Conservation (phyloP, 2,888 invertebrate genomes). For the Cyclophora punctaria region DNA sequence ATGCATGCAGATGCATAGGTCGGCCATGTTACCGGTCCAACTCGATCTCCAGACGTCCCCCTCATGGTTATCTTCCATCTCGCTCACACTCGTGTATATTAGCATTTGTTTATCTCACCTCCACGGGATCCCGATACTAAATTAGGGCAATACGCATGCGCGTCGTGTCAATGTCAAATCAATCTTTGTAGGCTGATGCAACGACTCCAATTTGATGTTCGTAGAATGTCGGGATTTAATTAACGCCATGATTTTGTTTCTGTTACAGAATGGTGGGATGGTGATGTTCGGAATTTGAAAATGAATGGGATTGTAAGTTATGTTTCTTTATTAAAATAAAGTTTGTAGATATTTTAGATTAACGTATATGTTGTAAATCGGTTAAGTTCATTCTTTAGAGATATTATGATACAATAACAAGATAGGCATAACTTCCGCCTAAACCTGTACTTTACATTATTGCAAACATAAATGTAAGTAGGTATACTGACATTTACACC, state of each 20-base stretch:
- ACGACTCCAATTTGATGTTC: constrained; percentile 33
- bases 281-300: neutral
- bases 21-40: constrained; percentile 58
- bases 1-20: constrained; percentile 63
- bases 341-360: too few relatives aligned
- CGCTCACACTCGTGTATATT: constrained; percentile 26
- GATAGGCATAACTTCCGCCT: too few relatives aligned
- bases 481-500: too few relatives aligned
- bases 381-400: too few relatives aligned
- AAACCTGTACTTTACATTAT: too few relatives aligned
- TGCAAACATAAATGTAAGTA: too few relatives aligned
- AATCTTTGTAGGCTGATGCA: constrained; percentile 72
- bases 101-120: constrained; percentile 34
- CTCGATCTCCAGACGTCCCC: constrained; percentile 36
- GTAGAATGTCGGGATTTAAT: constrained; percentile 24
- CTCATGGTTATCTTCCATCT: constrained; percentile 34
- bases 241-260: constrained; percentile 26
- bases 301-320: neutral
- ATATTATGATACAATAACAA: too few relatives aligned
- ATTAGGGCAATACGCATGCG: constrained; percentile 73
- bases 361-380: too few relatives aligned
- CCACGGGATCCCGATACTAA: constrained; percentile 41
- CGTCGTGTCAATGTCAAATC: constrained; percentile 71
- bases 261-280: constrained; percentile 36
- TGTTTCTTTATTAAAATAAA: too few relatives aligned